Percentiles rank a stretch among this genome's conserved stretches.
Conservation (phyloP, 37 sponge, comb jelly and placozoan species). For the Mnemiopsis leidyi region DNA sequence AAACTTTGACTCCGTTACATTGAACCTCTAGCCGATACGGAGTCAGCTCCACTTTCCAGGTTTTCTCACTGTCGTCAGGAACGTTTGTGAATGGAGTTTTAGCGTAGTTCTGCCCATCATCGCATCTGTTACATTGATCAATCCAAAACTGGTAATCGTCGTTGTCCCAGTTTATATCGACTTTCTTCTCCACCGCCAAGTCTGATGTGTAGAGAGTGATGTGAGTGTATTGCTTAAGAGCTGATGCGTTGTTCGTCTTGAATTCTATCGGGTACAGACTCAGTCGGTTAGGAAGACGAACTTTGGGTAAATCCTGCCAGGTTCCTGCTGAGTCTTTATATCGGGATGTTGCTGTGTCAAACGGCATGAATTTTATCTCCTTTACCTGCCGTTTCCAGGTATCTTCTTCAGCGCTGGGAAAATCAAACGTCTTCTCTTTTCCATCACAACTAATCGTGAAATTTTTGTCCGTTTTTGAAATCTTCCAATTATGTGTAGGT, state of each 20-base stretch:
- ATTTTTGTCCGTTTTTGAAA: not conserved
- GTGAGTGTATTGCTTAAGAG: not conserved
- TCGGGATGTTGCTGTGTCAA: not conserved
- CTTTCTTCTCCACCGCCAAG: not conserved
- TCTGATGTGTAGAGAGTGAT: not conserved
- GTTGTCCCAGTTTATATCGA: not conserved
- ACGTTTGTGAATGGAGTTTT: not conserved
- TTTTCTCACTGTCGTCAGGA: not conserved
- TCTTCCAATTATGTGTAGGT: not conserved
- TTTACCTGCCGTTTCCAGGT: not conserved
- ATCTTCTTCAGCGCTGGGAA: not conserved
- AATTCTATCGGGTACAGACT: not conserved
- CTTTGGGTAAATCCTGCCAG: not conserved
- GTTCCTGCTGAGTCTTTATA: not conserved
- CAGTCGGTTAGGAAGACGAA: not conserved
- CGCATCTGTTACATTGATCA: not conserved
- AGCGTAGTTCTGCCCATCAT: not conserved
- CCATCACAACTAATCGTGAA: not conserved
- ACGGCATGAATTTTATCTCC: not conserved
- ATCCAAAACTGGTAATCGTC: not conserved
- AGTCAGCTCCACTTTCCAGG: not conserved
- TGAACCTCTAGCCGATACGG: not conserved
- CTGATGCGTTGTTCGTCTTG: not conserved
- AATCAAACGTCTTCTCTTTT: not conserved
- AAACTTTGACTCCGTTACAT: not conserved